Evolutionary conservation across 2,888 invertebrate genomes (phyloP).

Genomic region (Callinectes sapidus): DNA sequence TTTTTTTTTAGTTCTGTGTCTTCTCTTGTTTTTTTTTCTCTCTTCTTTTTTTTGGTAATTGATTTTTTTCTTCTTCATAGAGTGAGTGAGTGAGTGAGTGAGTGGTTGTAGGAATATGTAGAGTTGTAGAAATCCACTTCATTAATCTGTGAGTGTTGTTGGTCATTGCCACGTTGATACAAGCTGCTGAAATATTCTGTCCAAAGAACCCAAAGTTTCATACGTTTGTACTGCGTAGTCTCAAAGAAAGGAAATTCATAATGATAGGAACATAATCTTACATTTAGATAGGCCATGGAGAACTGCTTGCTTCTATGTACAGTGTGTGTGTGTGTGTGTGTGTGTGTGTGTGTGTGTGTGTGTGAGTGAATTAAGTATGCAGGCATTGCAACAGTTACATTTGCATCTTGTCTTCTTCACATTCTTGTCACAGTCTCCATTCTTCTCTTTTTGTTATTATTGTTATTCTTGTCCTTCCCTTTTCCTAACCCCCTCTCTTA

Average conservation of each 20-base stretch:
- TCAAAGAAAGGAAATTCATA: background rate
- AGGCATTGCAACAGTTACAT: background rate
- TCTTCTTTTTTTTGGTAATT: background rate
- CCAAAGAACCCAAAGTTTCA: conserved; percentile 22
- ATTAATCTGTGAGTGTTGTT: background rate
- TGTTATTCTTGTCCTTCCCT: background rate
- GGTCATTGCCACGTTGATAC: background rate
- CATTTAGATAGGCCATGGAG: background rate
- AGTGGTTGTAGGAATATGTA: background rate
- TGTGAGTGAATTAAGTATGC: background rate
- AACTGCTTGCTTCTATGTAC: background rate
- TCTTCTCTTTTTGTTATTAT: background rate
- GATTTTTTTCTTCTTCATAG: background rate
- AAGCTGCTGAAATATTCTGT: conserved; percentile 7
- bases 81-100: background rate
- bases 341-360: conserved; percentile 9
- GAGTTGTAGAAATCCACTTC: background rate
- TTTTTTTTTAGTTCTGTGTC: background rate
- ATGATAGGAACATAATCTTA: background rate
- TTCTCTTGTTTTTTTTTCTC: background rate
- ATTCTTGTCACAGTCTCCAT: background rate
- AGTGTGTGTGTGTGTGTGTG: conserved; percentile 22
- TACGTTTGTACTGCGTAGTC: background rate
- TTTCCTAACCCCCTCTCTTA: background rate
- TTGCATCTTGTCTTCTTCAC: background rate